Percentiles rank a stretch among this genome's conserved stretches.
Evolutionary conservation across 2,888 invertebrate species (phyloP).

Genomic region (Coleophora deauratella): DNA sequence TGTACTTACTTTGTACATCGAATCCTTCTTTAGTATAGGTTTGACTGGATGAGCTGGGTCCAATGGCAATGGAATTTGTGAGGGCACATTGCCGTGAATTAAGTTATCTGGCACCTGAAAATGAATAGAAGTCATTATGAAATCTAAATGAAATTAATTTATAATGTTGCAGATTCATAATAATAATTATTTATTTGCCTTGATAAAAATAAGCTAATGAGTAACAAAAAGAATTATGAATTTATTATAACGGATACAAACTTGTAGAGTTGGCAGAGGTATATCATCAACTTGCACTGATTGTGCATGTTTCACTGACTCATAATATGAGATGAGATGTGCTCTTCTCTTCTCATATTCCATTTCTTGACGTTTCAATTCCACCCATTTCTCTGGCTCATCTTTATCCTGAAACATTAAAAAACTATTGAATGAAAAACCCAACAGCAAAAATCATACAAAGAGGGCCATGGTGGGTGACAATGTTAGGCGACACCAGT

Average conservation of each 20-base stretch:
- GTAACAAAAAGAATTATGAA: no score
- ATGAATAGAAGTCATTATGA: neutral
- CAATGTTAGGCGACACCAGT: no score
- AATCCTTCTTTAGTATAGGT: slow-evolving; percentile 85
- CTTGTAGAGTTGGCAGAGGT: slow-evolving; percentile 84
- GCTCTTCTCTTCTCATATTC: slow-evolving; percentile 94
- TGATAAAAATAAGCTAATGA: no score
- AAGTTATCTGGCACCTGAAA: slow-evolving; percentile 64
- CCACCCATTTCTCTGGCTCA: slow-evolving; percentile 94
- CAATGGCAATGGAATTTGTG: slow-evolving; percentile 74
- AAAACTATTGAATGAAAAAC: no score
- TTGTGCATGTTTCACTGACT: slow-evolving; percentile 96
- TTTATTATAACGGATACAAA: no score
- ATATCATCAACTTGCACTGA: slow-evolving; percentile 97
- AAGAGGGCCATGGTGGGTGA: no score
- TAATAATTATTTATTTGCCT: no score
- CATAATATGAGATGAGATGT: slow-evolving; percentile 92
- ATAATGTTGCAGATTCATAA: no score
- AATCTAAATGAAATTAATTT: no score
- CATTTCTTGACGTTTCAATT: slow-evolving; percentile 90
- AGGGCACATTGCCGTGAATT: slow-evolving; percentile 61
- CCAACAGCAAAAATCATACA: neutral
- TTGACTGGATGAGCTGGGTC: slow-evolving; percentile 68
- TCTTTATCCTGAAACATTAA: slow-evolving; percentile 85
- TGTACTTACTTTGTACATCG: slow-evolving; percentile 61